Base-by-base conservation (phyloP, 2,797 vertebrate genomes). In the Sebastolobus altivelis region DNA sequence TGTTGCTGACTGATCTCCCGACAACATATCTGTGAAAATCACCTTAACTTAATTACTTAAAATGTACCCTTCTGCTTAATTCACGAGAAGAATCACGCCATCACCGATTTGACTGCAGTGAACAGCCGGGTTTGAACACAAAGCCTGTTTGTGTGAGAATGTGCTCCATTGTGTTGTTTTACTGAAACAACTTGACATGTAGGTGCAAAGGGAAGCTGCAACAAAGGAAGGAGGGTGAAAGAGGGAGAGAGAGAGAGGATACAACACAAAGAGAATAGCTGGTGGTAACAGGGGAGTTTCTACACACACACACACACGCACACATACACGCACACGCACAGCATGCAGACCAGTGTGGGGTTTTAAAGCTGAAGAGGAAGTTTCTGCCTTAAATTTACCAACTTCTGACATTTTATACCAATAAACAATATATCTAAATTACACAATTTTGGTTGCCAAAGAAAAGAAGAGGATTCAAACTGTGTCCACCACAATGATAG, bases 201-300 rank as follows among this genome's bases (percentile, higher is more conserved):
- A 82, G 84, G 80, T 76, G 87, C 72, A 75, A 83, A 82, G 73
- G 75, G 88, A 89, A 86, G 80, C 80, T 69, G 63, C 69, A 87
- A 85, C 88, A 91, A 87, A 87, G 74, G 72, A 65, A 68, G 75
- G 70, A 83, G 69, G 67, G 74, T 59, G 66, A 69, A 75, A 83
- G 46, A 74, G 75, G 31, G 69, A 74, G 72, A 61, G 69, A 74
- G 72, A 61, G 69, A 79, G 66, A 77, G 86, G 71, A 74, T 62
- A 20, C 62, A 71, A 77, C 65, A 75, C 80, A 83, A 83, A 85
- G 79, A 75, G 75, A 78, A 72, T 13, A 75, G 80, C 56, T 72
- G 40, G 76, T 72, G 81, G 66, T 67, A 72, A 74, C 66, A 52
- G 40, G 63, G 76, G 80, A 77, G 56, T 49, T 76, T 35, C 71